Evolutionary conservation across 2,888 invertebrate species (phyloP).

Genomic region (Labia minor): DNA sequence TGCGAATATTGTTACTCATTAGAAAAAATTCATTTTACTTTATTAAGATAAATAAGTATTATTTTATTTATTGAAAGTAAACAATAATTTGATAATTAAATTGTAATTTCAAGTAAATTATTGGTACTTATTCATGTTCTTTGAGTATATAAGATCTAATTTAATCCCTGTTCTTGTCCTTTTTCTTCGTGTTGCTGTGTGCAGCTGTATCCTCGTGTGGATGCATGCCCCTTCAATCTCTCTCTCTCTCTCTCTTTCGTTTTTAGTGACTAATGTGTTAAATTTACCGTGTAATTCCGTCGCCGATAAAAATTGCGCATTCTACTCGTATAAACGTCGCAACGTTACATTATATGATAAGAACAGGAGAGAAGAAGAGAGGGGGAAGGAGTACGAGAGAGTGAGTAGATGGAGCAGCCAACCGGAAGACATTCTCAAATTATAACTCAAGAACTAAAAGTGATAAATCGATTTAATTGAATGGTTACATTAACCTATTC

Average conservation of each 20-base stretch:
- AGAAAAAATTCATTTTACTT: too few species aligned
- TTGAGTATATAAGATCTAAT: too few species aligned
- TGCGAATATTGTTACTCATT: too few species aligned
- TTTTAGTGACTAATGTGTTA: conserved; percentile 7
- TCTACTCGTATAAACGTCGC: not conserved
- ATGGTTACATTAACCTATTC: too few species aligned
- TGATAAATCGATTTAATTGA: too few species aligned
- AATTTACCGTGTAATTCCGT: not conserved
- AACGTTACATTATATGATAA: conserved; percentile 4
- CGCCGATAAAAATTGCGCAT: conserved; percentile 9
- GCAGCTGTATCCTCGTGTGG: not conserved
- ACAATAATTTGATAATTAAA: too few species aligned
- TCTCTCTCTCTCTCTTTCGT: not conserved
- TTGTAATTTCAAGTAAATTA: too few species aligned
- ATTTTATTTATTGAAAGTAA: too few species aligned
- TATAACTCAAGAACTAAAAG: not conserved
- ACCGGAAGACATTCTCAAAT: not conserved
- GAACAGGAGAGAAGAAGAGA: not conserved
- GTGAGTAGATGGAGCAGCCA: not conserved
- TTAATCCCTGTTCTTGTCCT: too few species aligned
- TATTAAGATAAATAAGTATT: too few species aligned
- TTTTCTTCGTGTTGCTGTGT: too few species aligned
- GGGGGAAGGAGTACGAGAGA: not conserved
- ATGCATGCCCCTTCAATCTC: not conserved
- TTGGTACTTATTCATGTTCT: too few species aligned